Base-by-base conservation (phyloP, 2,888 invertebrate genomes). In the Troilus luridus region DNA sequence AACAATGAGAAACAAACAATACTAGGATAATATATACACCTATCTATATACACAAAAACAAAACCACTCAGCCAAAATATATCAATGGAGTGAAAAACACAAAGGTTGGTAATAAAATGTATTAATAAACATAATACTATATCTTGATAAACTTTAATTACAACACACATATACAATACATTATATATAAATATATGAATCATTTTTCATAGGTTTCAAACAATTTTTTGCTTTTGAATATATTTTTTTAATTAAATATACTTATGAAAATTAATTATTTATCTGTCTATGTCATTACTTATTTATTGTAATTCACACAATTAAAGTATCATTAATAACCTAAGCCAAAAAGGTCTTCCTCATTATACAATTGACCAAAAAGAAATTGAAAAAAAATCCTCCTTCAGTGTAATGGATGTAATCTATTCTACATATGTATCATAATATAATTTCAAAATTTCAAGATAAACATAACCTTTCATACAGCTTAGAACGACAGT, bases 181-280 rank as follows among this genome's bases (percentile, higher is more conserved):
- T n/a, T 64, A 64, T 64, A 64, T 64, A 64, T 60, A 60, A 60
- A 67, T 27, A 67, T 67, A 67, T 67, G 24, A 24, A 24, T 14
- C 12, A 17, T 8, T 24, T 27, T 67, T 77, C 10, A 41, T 77
- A 41, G 24, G 27, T 21, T 41, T 27, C 17, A 77, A 17, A 17
- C 21, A 21, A 1, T 77, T 10, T 77, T 67, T 67, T 24, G 24
- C 12, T 24, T 67, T 12, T 67, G 67, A 24, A 24, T 67, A 24
- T 41, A 41, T 59, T 77, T 67, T 67, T 77, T 77, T n/a, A 77
- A 77, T 77, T 41, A 77, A 41, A 77, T 77, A 72, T 27, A 41
- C 6, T 2, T 77, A 17, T 41, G 17, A 77, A 77, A 77, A 77
- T 77, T 77, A 77, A 41, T 77, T 27, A 77, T 77, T 27, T 77